A percentile compares a stretch with the other conserved stretches of the same genome.
These are phyloP conservation scores for Pseudopipra pipra DNA, from an alignment of 2,113 vertebrate species.

Conservation along the genomic window DNA sequence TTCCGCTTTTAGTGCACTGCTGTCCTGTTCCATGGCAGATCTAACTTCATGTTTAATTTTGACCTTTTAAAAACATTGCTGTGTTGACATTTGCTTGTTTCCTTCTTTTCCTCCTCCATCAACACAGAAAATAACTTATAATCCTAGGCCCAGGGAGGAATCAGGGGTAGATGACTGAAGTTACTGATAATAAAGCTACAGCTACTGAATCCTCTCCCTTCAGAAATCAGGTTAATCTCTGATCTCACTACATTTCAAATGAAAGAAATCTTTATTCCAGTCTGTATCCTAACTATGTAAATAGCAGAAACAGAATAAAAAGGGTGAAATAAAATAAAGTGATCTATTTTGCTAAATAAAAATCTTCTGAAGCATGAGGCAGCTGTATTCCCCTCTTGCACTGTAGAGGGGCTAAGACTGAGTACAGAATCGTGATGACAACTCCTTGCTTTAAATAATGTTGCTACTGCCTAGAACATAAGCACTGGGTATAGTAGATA, in stretches of 20 bases:
- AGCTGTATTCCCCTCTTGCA: neutral
- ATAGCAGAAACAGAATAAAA: neutral
- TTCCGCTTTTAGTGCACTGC: neutral
- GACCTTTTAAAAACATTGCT: neutral
- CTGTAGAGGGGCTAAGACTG: neutral
- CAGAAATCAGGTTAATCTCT: neutral
- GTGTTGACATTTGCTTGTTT: neutral
- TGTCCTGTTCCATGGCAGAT: neutral
- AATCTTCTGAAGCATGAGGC: neutral
- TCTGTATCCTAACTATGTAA: neutral
- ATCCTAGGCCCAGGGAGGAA: neutral
- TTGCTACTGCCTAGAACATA: neutral
- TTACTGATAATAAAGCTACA: neutral
- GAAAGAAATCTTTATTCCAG: neutral
- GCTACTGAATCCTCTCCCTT: neutral
- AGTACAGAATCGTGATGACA: neutral
- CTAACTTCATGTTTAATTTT: neutral
- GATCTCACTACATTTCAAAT: neutral
- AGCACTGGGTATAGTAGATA: neutral
- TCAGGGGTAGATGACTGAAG: neutral
- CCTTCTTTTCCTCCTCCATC: neutral
- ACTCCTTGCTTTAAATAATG: slow-evolving; percentile 1
- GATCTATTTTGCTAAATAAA: neutral
- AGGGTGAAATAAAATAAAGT: neutral
- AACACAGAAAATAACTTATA: neutral